phyloP scores from a whole-genome alignment of 2,113 vertebrate genomes.

The Geococcyx californianus region DNA sequence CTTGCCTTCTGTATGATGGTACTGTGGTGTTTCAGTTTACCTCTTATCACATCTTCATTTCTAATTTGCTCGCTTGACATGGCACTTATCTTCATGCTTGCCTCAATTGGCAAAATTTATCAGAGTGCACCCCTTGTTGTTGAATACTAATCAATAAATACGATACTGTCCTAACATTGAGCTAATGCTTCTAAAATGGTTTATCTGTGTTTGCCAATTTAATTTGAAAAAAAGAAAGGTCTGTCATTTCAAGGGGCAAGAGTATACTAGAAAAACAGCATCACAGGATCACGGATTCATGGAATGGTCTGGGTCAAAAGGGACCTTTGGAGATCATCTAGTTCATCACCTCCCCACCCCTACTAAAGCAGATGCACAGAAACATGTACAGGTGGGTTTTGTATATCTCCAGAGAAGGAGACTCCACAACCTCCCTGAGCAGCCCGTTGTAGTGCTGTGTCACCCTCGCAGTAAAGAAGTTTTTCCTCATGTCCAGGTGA shows the following conservation, averaged over 20 bases:
- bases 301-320: too few species aligned
- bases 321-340: too few species aligned
- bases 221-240: not conserved
- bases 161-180: accelerated
- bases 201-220: not conserved
- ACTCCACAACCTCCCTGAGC: too few species aligned
- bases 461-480: too few species aligned
- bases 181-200: constrained; percentile 19
- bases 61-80: not conserved
- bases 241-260: not conserved
- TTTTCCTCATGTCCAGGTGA: too few species aligned
- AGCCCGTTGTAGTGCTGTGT: too few species aligned
- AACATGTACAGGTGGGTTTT: too few species aligned
- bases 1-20: not conserved
- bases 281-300: too few species aligned
- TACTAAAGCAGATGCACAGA: too few species aligned
- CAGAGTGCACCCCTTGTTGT: not conserved
- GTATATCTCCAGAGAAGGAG: too few species aligned
- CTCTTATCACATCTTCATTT: not conserved
- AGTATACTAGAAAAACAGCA: not conserved
- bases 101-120: not conserved
- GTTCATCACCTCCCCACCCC: too few species aligned
- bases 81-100: accelerated
- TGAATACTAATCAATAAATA: not conserved
- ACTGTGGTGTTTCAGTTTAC: accelerated